These are phyloP conservation scores for Sturmia bella DNA, from an alignment of 2,888 invertebrate species.

Conservation along the genomic window DNA sequence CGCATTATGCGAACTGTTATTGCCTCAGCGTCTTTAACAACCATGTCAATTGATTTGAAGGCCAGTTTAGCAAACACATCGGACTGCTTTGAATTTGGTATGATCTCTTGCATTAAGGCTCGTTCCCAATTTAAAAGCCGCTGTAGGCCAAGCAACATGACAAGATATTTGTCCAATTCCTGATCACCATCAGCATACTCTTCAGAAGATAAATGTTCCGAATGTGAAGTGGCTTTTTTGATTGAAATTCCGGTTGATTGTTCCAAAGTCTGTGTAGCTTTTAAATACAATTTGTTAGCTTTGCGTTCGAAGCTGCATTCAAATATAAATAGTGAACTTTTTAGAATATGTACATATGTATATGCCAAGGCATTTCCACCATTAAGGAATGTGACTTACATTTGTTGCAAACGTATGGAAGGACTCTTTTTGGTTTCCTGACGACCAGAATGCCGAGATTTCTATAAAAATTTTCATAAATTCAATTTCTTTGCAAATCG, in stretches of 20 bases:
- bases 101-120: slow-evolving; percentile 90
- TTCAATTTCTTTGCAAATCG: background rate
- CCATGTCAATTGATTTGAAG: slow-evolving; percentile 90
- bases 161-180: slow-evolving; percentile 92
- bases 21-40: slow-evolving; percentile 93
- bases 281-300: slow-evolving; percentile 91
- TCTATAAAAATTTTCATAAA: slow-evolving; percentile 72
- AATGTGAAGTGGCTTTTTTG: slow-evolving; percentile 82
- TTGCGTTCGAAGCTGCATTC: slow-evolving; percentile 86
- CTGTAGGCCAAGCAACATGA: slow-evolving; percentile 91
- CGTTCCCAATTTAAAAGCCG: slow-evolving; percentile 94
- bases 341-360: background rate
- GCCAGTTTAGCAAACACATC: slow-evolving; percentile 92
- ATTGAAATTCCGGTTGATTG: slow-evolving; percentile 91
- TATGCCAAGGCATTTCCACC: background rate
- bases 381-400: slow-evolving; percentile 82
- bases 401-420: slow-evolving; percentile 91
- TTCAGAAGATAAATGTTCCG: slow-evolving; percentile 80
- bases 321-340: background rate
- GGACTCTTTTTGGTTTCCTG: slow-evolving; percentile 90
- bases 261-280: slow-evolving; percentile 91
- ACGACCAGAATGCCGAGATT: slow-evolving; percentile 83
- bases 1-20: slow-evolving; percentile 89
- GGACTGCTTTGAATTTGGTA: slow-evolving; percentile 90
- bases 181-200: slow-evolving; percentile 85